Evolutionary conservation across 2,888 invertebrate species (phyloP), one percentile per base, ranked within the genome.

Genomic region (Cerceris ruficornis): DNA sequence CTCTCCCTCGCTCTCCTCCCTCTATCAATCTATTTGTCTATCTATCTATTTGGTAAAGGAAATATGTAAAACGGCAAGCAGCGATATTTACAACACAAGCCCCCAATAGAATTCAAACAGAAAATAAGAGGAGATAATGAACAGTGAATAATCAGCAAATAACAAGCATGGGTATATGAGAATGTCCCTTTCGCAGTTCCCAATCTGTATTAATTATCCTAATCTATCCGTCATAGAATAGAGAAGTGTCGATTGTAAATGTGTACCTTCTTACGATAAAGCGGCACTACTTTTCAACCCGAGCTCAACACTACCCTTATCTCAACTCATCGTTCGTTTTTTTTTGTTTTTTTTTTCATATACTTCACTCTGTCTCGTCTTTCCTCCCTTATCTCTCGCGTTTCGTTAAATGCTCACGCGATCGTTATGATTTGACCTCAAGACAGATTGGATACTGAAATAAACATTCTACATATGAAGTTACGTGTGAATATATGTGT

Each of bases 181-280:
- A 95, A 95, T 95, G 95, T 94, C 94, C 95, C 88, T 95, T 95
- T 95, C 94, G 95, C 95, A 95, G 95, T 94, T 95, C 95, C 95
- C 95, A 95, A 95, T 95, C 95, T 95, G 95, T 90, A 84, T 82
- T 82, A 79, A 73, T 28, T 28, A 28, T 84, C 84, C 80, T 81
- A 80, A 28, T 77, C 67, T 77, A 77, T 42, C 57, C 55, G 7
- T 55, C 68, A 50, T 7, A 54, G 58, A 60, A 9, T 50, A 64
- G 58, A 66, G 65, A 39, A 80, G 84, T 87, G 82, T 83, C 74
- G 66, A 83, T 75, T 84, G 80, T 82, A 79, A 68, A 78, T 72
- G 78, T 81, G 76, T 82, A 84, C 72, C 77, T 78, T 73, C 75
- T 76, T 73, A 69, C 75, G 75, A 68, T 66, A 69, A 77, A 69